phyloP scores from a whole-genome alignment of 2,888 invertebrate genomes.

The Selenia dentaria region DNA sequence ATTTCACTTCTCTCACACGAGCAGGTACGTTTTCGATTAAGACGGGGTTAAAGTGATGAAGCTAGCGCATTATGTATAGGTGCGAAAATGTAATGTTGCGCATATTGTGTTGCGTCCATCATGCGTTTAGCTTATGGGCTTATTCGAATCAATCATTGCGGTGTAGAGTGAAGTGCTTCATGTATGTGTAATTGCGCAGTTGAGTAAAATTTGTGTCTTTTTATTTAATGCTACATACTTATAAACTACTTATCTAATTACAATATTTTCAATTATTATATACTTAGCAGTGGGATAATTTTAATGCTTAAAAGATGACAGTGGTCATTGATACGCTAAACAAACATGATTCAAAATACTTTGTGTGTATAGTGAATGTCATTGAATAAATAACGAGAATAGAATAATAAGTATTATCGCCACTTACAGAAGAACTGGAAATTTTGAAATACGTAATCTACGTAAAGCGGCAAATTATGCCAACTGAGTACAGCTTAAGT shows the following conservation, averaged over 20 bases:
- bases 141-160: background rate
- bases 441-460: slow-evolving; percentile 1
- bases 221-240: background rate
- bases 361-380: background rate
- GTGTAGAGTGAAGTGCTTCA: background rate
- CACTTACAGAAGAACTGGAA: slow-evolving; percentile 2
- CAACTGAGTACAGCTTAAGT: background rate
- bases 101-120: background rate
- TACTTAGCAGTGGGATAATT: background rate
- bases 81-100: background rate
- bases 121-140: background rate
- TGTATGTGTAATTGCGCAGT: background rate
- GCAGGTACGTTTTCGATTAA: background rate
- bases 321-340: background rate
- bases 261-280: background rate
- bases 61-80: background rate
- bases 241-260: background rate
- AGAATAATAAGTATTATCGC: background rate
- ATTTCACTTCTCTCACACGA: background rate
- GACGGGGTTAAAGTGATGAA: background rate
- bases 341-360: background rate
- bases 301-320: background rate
- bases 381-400: background rate
- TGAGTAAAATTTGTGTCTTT: background rate
- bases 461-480: background rate